Conservation (phyloP, 2,888 invertebrate species). For the Notodromas monacha region DNA sequence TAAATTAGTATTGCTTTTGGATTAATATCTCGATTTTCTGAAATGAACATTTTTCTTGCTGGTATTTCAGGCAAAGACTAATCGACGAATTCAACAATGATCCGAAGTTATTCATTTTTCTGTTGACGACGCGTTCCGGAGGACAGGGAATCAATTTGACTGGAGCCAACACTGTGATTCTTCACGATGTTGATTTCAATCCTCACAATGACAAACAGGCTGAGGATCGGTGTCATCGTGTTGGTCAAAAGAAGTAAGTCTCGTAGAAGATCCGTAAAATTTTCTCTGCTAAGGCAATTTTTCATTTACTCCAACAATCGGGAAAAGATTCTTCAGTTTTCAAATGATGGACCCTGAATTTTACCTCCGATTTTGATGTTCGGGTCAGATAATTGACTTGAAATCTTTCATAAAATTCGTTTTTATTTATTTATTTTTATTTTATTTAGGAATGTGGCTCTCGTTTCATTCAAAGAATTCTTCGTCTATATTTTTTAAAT, state of each 20-base stretch:
- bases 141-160: slow-evolving; percentile 84
- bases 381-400: too few species aligned
- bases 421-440: too few species aligned
- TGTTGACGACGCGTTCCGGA: slow-evolving; percentile 69
- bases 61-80: slow-evolving; percentile 38
- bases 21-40: not conserved
- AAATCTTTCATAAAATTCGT: too few species aligned
- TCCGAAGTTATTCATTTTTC: slow-evolving; percentile 45
- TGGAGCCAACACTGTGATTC: slow-evolving; percentile 70
- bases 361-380: too few species aligned
- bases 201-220: slow-evolving; percentile 95
- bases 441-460: too few species aligned
- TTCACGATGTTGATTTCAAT: slow-evolving; percentile 93
- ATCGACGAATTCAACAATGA: slow-evolving; percentile 62
- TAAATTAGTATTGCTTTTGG: slow-evolving; percentile 26
- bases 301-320: too few species aligned
- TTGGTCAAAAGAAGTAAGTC: slow-evolving; percentile 26
- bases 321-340: too few species aligned
- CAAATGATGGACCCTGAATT: too few species aligned
- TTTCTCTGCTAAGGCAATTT: too few species aligned
- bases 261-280: too few species aligned
- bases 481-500: too few species aligned
- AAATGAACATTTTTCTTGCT: slow-evolving; percentile 5
- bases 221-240: slow-evolving; percentile 42
- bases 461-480: too few species aligned